Percentiles rank a stretch among this genome's conserved stretches.
Evolutionary conservation across 2,113 vertebrate species (phyloP).

Genomic region (Coregonus clupeaformis): DNA sequence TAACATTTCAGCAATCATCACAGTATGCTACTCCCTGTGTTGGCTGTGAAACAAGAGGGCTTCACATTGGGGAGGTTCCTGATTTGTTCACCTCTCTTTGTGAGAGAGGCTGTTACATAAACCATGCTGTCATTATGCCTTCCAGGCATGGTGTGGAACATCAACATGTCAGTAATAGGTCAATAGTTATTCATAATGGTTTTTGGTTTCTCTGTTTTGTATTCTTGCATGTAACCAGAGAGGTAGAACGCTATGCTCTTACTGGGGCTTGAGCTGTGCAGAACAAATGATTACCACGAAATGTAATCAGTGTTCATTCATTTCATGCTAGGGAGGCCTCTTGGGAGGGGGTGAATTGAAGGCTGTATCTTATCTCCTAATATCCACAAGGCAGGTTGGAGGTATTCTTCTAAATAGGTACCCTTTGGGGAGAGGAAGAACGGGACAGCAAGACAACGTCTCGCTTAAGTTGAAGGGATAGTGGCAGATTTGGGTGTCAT

Average conservation of each 20-base stretch:
- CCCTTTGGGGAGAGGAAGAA: constrained; percentile 19
- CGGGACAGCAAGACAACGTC: not conserved
- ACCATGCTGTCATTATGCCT: not conserved
- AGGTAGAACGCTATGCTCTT: too few relatives aligned
- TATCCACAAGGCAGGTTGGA: not conserved
- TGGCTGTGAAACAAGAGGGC: not conserved
- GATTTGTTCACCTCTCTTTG: not conserved
- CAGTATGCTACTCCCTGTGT: not conserved
- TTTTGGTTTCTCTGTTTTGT: too few relatives aligned
- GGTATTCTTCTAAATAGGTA: not conserved
- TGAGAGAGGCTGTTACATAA: not conserved
- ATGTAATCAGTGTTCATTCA: too few relatives aligned
- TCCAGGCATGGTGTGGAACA: not conserved
- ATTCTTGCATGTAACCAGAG: too few relatives aligned
- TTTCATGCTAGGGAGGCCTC: too few relatives aligned
- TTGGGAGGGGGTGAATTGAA: too few relatives aligned
- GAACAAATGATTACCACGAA: too few relatives aligned
- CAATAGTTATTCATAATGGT: too few relatives aligned
- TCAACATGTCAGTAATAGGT: not conserved
- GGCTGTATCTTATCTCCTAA: constrained; percentile 2
- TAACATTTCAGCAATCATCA: not conserved
- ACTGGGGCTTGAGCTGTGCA: too few relatives aligned
- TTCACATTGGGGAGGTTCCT: not conserved
- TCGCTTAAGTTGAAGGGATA: constrained; percentile 8
- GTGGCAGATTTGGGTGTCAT: constrained; percentile 33